Base-by-base conservation (phyloP, 2,888 invertebrate species). In the Amiota mariae region DNA sequence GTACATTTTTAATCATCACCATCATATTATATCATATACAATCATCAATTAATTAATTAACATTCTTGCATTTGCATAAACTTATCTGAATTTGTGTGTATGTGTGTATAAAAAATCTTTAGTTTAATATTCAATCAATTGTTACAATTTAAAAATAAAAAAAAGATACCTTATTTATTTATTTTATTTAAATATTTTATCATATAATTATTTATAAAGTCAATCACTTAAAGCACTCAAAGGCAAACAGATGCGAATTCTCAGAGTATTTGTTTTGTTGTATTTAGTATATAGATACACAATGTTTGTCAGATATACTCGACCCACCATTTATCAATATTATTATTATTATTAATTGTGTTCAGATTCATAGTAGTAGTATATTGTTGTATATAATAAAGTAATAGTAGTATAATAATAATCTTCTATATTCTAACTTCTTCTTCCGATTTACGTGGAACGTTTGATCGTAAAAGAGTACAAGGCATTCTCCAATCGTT, bases 391-490 rank as follows among this genome's bases (percentile, higher is more conserved):
- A n/a, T 72, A 78, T 76, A 68, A 71, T 72, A 72, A 71, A 36
- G 36, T 36, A 36, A 36, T 36, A 36, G 8, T 36, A 36, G 36
- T 36, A 36, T 36, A 36, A 36, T 36, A 36, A 36, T 36, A 36
- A 36, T 36, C 36, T 36, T 36, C 36, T 36, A 36, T 36, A 36
- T 36, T 76, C 56, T 70, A 70, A 64, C 15, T 57, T 56, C 59
- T 57, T 56, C 59, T 79, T 66, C 15, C 10, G 57, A 48, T 77
- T 77, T 86, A 88, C 51, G 82, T 87, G 73, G 84, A 85, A 70
- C 87, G 82, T 71, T 84, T 81, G 15, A 78, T 75, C 70, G 87
- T 81, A 72, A 86, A 85, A 18, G 87, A 86, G 80, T 86, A 81
- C 1, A 87, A 72, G 1, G 84, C 85, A 71, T 87, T 84, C 79